Conservation (phyloP, 1,140 invertebrate species). For the Diorhabda elongata region DNA sequence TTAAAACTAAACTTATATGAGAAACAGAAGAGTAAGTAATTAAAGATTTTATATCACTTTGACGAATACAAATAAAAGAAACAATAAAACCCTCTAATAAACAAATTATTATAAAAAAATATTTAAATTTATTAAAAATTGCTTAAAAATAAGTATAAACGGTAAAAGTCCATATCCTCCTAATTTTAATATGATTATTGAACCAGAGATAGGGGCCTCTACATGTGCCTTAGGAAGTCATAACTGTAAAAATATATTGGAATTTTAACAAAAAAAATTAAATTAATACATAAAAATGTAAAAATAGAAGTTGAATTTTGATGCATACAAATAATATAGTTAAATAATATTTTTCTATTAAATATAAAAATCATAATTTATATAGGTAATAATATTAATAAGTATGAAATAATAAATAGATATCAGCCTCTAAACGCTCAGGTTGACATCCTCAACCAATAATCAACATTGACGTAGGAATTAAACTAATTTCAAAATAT, state of each 20-base stretch:
- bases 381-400: constrained; percentile 58
- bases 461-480: constrained; percentile 62
- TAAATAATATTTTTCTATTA: constrained; percentile 44
- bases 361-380: constrained; percentile 54
- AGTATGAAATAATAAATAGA: constrained; percentile 64
- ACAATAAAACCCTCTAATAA: constrained; percentile 54
- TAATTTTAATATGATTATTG: constrained; percentile 68
- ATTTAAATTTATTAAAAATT: constrained; percentile 47
- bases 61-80: constrained; percentile 58
- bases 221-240: constrained; percentile 71
- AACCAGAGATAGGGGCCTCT: constrained; percentile 64
- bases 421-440: constrained; percentile 56
- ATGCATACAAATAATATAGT: constrained; percentile 51
- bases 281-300: constrained; percentile 53
- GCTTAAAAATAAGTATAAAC: constrained; percentile 48
- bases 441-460: constrained; percentile 60
- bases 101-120: constrained; percentile 51
- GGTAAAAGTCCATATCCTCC: constrained; percentile 61
- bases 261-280: constrained; percentile 64
- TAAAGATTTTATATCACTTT: constrained; percentile 59
- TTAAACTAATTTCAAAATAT: constrained; percentile 61
- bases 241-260: constrained; percentile 64
- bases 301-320: constrained; percentile 48
- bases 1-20: constrained; percentile 56
- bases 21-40: constrained; percentile 62